Base-by-base conservation (phyloP, 2,797 vertebrate genomes). In the Thripadectes ignobilis region DNA sequence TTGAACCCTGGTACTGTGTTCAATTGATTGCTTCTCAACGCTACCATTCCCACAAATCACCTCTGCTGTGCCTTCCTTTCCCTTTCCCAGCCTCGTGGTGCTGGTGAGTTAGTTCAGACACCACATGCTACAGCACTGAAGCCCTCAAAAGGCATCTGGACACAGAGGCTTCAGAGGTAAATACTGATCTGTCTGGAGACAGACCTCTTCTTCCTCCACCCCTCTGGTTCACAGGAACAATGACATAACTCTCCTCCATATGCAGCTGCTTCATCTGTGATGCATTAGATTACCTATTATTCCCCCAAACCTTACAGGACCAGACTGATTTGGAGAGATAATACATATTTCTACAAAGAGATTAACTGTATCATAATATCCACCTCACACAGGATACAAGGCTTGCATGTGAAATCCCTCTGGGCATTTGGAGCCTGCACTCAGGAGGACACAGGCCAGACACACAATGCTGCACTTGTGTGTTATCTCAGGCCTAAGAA, bases 261-360 rank as follows among this genome's bases (percentile, higher is more conserved):
- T 19, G n/a, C 62, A 94, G 74, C 86, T 88, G 77, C 66, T 85
- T 92, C 88, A 79, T 57, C 94, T 88, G 83, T 32, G 51, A 79
- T 86, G 19, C 74, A 90, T 79, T 90, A 87, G 36, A 84, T 87
- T 20, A 89, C 52, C 63, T 83, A 38, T 73, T 74, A 59, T 30
- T 87, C 61, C 34, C 78, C 75, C 65, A 82, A 52, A 69, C 62
- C 45, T 80, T 80, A 80, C 30, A 92, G 29, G 38, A 26, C 8
- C 34, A 85, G 75, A 27, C 84, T 73, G 91, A 79, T 91, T 87
- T 69, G 55, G 38, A 91, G 65, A 85, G 52, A n/a, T 55, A 91
- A 88, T 8, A 66, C 9, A 4, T 16, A 67, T 13, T 54, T 59
- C 72, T 45, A 59, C n/a, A 38, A 76, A 62, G 48, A 63, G 3